Percentiles rank a stretch among this genome's conserved stretches.
Evolutionary conservation across 2,797 vertebrate genomes (phyloP).

Genomic region (Dermochelys coriacea): DNA sequence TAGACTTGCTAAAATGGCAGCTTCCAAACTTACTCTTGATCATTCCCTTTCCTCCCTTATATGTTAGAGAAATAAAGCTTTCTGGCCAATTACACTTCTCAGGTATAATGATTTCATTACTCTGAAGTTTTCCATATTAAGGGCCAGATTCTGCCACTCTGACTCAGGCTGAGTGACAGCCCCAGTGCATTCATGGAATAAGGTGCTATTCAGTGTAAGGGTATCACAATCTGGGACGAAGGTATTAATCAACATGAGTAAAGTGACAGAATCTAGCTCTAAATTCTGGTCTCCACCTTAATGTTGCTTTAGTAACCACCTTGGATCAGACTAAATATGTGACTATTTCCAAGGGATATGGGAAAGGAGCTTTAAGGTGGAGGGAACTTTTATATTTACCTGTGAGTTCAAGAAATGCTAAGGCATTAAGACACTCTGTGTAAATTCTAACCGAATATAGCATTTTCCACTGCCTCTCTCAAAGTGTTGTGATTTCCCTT

Average conservation of each 20-base stretch:
- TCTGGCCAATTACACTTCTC: not conserved
- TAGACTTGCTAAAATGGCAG: not conserved
- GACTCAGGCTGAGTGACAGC: not conserved
- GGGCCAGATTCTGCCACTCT: not conserved
- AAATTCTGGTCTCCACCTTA: not conserved
- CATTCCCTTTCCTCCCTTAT: not conserved
- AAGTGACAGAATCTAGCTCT: not conserved
- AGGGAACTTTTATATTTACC: conserved; percentile 13
- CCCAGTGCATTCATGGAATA: not conserved
- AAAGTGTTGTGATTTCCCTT: not conserved
- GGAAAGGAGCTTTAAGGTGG: not conserved
- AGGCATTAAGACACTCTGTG: not conserved
- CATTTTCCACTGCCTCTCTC: not conserved
- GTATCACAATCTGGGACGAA: not conserved
- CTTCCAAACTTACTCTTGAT: not conserved
- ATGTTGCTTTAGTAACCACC: conserved; percentile 39
- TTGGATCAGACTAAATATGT: not conserved
- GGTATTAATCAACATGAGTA: not conserved
- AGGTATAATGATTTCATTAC: not conserved
- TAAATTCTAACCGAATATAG: not conserved
- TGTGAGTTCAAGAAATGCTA: not conserved
- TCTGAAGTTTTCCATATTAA: not conserved
- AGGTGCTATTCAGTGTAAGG: not conserved
- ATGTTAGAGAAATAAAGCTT: not conserved
- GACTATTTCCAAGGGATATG: not conserved